Conservation (phyloP, 2,113 vertebrate genomes). For the Malurus alboscapulatus region DNA sequence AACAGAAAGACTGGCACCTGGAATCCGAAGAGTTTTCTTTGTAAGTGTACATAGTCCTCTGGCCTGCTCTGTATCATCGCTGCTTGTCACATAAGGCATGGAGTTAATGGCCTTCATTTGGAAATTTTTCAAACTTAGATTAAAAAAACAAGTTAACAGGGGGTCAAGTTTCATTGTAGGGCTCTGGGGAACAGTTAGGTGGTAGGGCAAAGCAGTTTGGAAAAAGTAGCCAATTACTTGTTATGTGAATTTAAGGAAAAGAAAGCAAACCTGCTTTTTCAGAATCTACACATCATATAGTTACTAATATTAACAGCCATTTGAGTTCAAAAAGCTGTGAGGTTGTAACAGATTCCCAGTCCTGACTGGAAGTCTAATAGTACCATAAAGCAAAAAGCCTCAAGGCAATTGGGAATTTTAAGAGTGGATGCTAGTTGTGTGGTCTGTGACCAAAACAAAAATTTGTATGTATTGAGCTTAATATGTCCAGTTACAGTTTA, state of each 20-base stretch:
- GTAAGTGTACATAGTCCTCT: conserved; percentile 77
- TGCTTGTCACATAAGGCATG: neutral
- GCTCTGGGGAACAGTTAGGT: conserved; percentile 29
- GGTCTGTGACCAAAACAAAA: conserved; percentile 57
- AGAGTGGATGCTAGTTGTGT: conserved; percentile 42
- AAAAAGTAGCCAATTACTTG: neutral
- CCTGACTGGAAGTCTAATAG: neutral
- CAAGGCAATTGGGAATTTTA: conserved; percentile 6
- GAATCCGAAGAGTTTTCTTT: conserved; percentile 84
- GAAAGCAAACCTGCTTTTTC: neutral
- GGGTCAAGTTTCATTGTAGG: conserved; percentile 10
- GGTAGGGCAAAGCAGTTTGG: neutral
- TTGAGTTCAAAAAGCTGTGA: neutral
- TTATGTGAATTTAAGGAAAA: neutral
- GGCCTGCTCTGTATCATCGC: neutral
- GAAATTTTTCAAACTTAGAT: conserved; percentile 11
- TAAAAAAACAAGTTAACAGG: neutral
- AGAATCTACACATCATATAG: neutral
- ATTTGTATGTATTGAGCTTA: neutral
- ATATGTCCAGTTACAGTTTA: neutral
- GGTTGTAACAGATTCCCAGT: neutral
- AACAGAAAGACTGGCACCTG: conserved; percentile 84
- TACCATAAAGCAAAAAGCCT: neutral
- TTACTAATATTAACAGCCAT: neutral
- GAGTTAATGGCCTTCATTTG: conserved; percentile 1